Evolutionary conservation across 2,888 invertebrate genomes (phyloP).

Genomic region (Listrodromus nycthemerus): DNA sequence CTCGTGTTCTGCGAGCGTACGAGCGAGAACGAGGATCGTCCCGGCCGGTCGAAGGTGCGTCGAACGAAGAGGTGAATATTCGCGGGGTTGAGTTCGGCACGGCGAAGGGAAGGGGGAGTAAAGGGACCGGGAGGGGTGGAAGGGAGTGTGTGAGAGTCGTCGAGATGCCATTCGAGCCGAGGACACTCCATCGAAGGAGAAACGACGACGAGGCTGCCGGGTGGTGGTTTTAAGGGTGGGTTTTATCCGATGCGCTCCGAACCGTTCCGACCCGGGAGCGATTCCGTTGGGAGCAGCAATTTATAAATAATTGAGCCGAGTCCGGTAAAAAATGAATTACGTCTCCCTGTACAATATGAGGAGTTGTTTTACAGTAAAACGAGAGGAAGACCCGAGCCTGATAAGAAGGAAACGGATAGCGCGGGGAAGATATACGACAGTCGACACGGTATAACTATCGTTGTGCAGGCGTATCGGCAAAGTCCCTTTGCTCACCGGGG

Average conservation of each 20-base stretch:
- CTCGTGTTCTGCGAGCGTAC: conserved; percentile 10
- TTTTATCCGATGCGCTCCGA: conserved; percentile 5
- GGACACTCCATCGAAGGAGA: conserved; percentile 50
- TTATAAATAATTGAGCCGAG: conserved; percentile 85
- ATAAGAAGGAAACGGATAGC: conserved; percentile 62
- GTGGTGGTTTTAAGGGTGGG: conserved; percentile 12
- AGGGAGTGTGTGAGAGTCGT: conserved; percentile 46
- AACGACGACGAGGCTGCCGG: conserved; percentile 32
- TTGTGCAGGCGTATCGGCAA: conserved; percentile 27
- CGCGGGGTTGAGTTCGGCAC: conserved; percentile 20
- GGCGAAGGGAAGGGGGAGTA: conserved; percentile 56
- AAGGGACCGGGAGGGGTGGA: conserved; percentile 35
- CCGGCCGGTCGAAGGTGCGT: conserved; percentile 60
- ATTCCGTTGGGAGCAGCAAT: conserved; percentile 83
- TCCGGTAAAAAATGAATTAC: conserved; percentile 85
- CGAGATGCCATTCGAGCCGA: conserved; percentile 61
- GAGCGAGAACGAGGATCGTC: conserved; percentile 48
- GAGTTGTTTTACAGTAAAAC: conserved; percentile 83
- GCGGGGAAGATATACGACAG: conserved; percentile 39
- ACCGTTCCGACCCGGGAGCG: conserved; percentile 63
- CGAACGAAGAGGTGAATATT: conserved; percentile 40
- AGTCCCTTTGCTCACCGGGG: conserved; percentile 59
- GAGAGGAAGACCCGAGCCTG: conserved; percentile 81
- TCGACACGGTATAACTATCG: conserved; percentile 27
- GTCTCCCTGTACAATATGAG: conserved; percentile 84